Percentiles rank a stretch among this genome's conserved stretches.
phyloP scores from a whole-genome alignment of 2,113 vertebrate genomes.

The Zosterops hypoxanthus region DNA sequence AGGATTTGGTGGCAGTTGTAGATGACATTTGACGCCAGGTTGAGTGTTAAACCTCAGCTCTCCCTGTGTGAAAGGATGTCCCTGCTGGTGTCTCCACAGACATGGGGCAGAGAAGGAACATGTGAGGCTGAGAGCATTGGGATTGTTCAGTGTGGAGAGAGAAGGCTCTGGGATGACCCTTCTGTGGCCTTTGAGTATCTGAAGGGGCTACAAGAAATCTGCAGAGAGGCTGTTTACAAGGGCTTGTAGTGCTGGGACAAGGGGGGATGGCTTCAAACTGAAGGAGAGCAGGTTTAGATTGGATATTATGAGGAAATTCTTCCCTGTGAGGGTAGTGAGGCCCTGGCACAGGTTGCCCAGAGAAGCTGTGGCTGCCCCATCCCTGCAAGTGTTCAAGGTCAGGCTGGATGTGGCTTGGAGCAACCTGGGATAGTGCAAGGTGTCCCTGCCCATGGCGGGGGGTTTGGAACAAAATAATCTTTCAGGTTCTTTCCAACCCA shows the following conservation, averaged over 20 bases:
- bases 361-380: neutral
- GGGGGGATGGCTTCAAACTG: neutral
- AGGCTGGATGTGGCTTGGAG: rapidly evolving
- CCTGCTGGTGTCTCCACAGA: rapidly evolving
- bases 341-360: neutral
- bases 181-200: neutral
- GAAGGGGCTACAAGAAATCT: neutral
- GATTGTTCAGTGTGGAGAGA: neutral
- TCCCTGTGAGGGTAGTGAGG: rapidly evolving
- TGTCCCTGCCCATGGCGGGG: neutral
- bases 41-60: rapidly evolving
- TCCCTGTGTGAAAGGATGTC: rapidly evolving
- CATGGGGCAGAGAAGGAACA: neutral
- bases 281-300: neutral
- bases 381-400: neutral
- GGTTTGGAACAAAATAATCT: rapidly evolving
- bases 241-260: too few species aligned
- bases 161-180: neutral
- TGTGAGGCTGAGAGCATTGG: neutral
- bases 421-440: neutral
- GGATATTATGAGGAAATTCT: rapidly evolving
- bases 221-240: neutral
- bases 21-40: neutral
- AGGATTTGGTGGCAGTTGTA: rapidly evolving
- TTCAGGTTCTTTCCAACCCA: neutral